Evolutionary conservation across 2,113 vertebrate genomes (phyloP).

Genomic region (Otocyon megalotis): DNA sequence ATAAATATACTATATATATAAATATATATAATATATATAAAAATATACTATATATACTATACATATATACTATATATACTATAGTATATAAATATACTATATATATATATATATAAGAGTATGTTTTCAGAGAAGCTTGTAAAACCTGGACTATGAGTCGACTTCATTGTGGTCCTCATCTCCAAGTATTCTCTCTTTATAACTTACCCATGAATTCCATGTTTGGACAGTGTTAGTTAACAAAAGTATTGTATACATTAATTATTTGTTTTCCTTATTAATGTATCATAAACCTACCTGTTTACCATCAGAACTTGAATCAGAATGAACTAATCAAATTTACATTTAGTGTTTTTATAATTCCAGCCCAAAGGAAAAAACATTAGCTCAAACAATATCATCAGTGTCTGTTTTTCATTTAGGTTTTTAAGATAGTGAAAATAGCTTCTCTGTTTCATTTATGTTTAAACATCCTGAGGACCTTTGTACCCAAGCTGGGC

Average conservation of each 20-base stretch:
- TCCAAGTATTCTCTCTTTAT: not conserved
- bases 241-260: not conserved
- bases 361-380: not conserved
- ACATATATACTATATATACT: no score
- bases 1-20: no score
- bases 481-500: not conserved
- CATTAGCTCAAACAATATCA: not conserved
- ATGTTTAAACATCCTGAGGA: not conserved
- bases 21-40: no score
- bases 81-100: no score
- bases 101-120: no score
- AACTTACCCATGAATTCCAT: not conserved
- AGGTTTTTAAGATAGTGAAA: constrained; percentile 27
- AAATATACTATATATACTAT: no score
- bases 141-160: not conserved
- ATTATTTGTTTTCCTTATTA: not conserved
- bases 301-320: not conserved
- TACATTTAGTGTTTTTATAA: not conserved
- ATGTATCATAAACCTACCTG: not conserved
- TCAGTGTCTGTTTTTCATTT: not conserved
- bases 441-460: not conserved
- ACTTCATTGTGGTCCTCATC: not conserved
- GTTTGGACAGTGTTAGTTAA: not conserved
- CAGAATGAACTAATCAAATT: constrained; percentile 27
- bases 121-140: not conserved